These are phyloP conservation scores for Mastomys coucha DNA, from an alignment of 2,113 vertebrate genomes.

Conservation along the genomic window DNA sequence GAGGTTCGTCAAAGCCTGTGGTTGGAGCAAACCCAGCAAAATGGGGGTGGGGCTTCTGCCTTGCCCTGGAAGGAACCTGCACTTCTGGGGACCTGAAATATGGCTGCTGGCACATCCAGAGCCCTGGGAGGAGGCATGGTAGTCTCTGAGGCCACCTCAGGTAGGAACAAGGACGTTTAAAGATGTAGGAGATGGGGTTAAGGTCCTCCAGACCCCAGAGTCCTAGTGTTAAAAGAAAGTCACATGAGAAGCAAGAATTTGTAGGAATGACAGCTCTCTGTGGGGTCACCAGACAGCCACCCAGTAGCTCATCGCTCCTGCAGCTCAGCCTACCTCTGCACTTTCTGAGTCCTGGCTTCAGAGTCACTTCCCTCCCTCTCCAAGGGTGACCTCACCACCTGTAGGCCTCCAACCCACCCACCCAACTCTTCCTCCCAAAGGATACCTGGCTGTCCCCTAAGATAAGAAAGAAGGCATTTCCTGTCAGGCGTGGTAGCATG, in stretches of 20 bases:
- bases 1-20: neutral
- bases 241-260: neutral
- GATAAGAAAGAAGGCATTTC: neutral
- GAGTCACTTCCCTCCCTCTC: neutral
- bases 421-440: fast-evolving
- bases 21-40: neutral
- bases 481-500: neutral
- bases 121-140: neutral
- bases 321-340: fast-evolving
- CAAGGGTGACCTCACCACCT: neutral
- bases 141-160: neutral
- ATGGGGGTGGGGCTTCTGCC: neutral
- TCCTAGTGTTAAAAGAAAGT: neutral
- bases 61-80: neutral
- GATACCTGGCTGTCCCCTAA: fast-evolving
- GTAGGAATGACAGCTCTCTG: no score
- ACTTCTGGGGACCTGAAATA: fast-evolving
- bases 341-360: neutral
- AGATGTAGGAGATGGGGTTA: neutral
- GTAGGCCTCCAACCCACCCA: neutral
- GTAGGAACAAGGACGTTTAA: neutral
- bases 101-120: neutral
- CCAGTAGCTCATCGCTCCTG: neutral
- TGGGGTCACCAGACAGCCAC: neutral
- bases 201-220: neutral